Base-by-base conservation (phyloP, 2,797 vertebrate genomes). In the Muscicapa striata region DNA sequence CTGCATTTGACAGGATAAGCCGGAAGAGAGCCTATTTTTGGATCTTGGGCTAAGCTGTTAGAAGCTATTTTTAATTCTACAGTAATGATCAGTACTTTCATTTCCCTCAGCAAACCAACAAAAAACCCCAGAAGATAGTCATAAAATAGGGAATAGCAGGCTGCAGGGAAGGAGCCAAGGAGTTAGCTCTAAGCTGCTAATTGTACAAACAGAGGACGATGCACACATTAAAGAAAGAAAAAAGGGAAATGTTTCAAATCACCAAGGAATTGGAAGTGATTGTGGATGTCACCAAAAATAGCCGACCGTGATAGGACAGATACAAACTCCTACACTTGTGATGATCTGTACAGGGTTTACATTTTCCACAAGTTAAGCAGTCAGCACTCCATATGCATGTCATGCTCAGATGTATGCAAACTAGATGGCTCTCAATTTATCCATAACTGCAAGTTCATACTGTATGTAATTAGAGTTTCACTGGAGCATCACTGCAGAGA, bases 11-110 rank as follows among this genome's bases (percentile, higher is more conserved):
- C 95, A 96, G 95, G 93, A 96, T 95, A 93, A 96, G 91, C 95
- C 87, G 70, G 95, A 96, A 97, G 52, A 94, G 13, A 93, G 93
- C 61, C 94, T 97, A 96, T 97, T 97, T 97, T 97, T 93, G 83
- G 93, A 93, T 84, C 94, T 84, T 5, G 5, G 80, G 74, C 91
- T 96, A 96, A 94, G 95, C 94, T 94, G 93, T 96, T 90, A 94
- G 95, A 87, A 94, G 95, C 94, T 96, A 97, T 97, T 96, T 97
- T 97, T 97, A 97, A 96, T 96, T 96, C 94, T 84, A 64, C 95
- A 91, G 85, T 94, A 96, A 93, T 94, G 95, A 94, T 97, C 91
- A 89, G 94, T 94, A 95, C 91, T 96, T 96, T 95, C 95, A 94
- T 96, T 97, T 96, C 95, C 95, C 93, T 94, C 79, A 90, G 95